These are phyloP conservation scores for Bovichtus diacanthus DNA, from an alignment of 2,797 vertebrate species.

Conservation along the genomic window DNA sequence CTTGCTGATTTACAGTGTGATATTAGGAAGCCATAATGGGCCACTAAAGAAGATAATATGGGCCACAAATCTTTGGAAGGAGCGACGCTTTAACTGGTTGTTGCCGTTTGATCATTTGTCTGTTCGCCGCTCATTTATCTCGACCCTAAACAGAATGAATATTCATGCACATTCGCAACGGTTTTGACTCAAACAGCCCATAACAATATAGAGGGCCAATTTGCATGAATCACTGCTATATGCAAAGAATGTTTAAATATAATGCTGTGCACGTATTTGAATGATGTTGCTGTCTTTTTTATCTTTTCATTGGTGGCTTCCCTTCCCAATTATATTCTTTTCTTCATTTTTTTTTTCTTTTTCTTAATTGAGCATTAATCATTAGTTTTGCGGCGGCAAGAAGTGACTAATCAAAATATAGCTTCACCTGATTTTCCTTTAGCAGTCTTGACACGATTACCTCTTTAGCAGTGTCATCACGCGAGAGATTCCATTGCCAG, in stretches of 20 bases:
- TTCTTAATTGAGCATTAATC: background rate
- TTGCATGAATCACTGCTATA: background rate
- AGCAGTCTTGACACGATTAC: background rate
- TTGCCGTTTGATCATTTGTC: constrained; percentile 69
- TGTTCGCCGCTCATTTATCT: constrained; percentile 54
- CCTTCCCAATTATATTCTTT: background rate
- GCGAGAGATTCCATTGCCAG: too few species aligned
- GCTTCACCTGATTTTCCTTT: background rate
- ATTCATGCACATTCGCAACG: constrained; percentile 16
- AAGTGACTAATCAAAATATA: background rate
- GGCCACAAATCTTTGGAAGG: constrained; percentile 73
- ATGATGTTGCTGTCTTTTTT: background rate
- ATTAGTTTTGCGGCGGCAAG: background rate
- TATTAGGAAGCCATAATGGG: constrained; percentile 79
- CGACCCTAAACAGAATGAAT: constrained; percentile 42
- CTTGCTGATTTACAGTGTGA: constrained; percentile 78
- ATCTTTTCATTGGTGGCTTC: background rate
- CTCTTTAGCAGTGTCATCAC: too few species aligned
- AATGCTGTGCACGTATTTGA: background rate
- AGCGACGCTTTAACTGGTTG: constrained; percentile 65
- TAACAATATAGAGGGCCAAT: background rate
- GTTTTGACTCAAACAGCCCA: background rate
- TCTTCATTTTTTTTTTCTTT: too few species aligned
- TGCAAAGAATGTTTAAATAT: background rate
- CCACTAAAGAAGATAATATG: constrained; percentile 78